Base-by-base conservation (phyloP, 2,888 invertebrate genomes). In the Phorcus lineatus region DNA sequence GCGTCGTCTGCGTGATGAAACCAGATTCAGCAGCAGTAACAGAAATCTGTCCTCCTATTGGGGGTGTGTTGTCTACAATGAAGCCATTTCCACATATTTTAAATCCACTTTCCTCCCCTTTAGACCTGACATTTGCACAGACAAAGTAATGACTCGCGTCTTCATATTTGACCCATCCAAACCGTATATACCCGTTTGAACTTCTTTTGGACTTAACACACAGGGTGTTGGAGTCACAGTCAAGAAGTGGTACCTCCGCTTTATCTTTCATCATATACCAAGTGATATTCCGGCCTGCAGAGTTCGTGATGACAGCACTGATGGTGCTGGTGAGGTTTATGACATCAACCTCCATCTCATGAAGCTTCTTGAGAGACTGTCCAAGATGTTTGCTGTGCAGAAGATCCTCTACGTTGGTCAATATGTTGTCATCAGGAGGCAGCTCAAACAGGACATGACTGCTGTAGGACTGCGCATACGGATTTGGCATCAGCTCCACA, bases 31-130 rank as follows among this genome's bases (percentile, higher is more conserved):
- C 19, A 24, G 24, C 24, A 53, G 22, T 52, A 16, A 74, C 52
- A 52, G 24, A 16, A 28, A 74, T 19, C 16, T 40, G 6, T 52
- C 74, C 74, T 52, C 13, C 47, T 22, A 22, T 36, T 52, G 74
- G 74, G 9, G 74, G 74, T 52, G 40, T 52, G 16, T 53, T 52
- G 52, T 74, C 74, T 24, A 74, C 74, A 40, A 74, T 36, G 53
- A 74, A 74, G 19, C 74, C 74, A 74, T 74, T 74, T n/a, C 74
- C 52, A n/a, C 74, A 74, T 13, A 40, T 4, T 13, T 19, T 22
- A 13, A 28, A 47, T 22, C 17, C 6, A 16, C 6, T 19, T 52
- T 52, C 22, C n/a, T 74, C 52, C 24, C 24, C 16, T n/a, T 40
- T 22, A 13, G 52, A 22, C 13, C 16, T 47, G 74, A 74, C 53